Evolutionary conservation across 2,797 vertebrate genomes (phyloP).

Genomic region (Delichon dasypus): DNA sequence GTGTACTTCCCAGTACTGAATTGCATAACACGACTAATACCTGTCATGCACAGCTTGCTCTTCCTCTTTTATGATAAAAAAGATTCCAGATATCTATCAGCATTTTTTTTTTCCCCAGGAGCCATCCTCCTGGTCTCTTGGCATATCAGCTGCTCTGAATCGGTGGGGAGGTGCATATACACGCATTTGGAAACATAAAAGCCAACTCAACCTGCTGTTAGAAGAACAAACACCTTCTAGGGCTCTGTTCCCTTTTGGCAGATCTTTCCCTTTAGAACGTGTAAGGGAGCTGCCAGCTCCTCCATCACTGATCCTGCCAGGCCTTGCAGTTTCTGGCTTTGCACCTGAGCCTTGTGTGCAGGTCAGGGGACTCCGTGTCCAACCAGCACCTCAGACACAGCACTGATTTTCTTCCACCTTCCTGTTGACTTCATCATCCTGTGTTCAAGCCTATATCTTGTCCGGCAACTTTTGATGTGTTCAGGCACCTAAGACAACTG

Average conservation of each 20-base stretch:
- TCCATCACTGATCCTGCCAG: not conserved
- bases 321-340: not conserved
- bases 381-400: not conserved
- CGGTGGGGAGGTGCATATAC: not conserved
- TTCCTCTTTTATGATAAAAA: not conserved
- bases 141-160: not conserved
- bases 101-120: not conserved
- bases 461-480: not conserved
- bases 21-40: not conserved
- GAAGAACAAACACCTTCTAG: not conserved
- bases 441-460: not conserved
- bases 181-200: not conserved
- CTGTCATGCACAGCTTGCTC: not conserved
- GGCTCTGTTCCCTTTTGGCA: not conserved
- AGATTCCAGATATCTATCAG: not conserved
- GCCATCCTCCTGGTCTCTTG: not conserved
- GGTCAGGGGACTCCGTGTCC: accelerated
- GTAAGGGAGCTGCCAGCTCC: not conserved
- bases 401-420: not conserved
- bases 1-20: not conserved
- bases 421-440: not conserved
- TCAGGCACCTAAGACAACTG: not conserved
- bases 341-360: not conserved
- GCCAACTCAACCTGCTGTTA: not conserved
- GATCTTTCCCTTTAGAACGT: not conserved